phyloP scores from a whole-genome alignment of 2,888 invertebrate genomes.

The Mantis religiosa region DNA sequence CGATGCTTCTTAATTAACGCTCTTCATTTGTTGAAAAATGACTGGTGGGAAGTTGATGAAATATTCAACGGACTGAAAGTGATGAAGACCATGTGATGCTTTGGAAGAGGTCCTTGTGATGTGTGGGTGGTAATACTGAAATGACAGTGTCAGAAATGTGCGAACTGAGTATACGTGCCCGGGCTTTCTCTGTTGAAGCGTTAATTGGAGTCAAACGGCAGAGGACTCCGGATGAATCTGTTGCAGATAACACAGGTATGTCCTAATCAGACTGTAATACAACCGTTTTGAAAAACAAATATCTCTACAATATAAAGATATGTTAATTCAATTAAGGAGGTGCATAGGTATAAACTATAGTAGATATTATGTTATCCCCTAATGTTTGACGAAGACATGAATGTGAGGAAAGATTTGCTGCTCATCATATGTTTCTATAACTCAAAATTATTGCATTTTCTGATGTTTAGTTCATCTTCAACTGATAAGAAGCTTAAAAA shows the following conservation, averaged over 20 bases:
- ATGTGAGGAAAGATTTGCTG: too few species aligned
- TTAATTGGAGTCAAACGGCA: conserved; percentile 21
- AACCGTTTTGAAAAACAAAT: neutral
- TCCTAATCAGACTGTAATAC: neutral
- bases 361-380: too few species aligned
- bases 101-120: neutral
- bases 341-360: too few species aligned
- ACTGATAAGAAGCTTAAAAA: too few species aligned
- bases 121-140: neutral
- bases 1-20: neutral
- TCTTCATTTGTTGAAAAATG: neutral
- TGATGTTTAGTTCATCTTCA: too few species aligned
- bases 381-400: too few species aligned
- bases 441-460: too few species aligned
- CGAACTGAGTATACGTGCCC: conserved; percentile 26
- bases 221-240: neutral
- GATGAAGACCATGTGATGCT: neutral
- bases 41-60: neutral
- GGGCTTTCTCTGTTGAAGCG: conserved; percentile 30
- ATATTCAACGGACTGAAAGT: neutral
- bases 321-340: too few species aligned
- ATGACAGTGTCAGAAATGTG: conserved; percentile 7
- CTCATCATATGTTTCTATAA: too few species aligned
- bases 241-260: neutral
- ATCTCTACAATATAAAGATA: too few species aligned